Evolutionary conservation across 1,140 invertebrate genomes (phyloP).

Genomic region (Dendroctonus ponderosae): DNA sequence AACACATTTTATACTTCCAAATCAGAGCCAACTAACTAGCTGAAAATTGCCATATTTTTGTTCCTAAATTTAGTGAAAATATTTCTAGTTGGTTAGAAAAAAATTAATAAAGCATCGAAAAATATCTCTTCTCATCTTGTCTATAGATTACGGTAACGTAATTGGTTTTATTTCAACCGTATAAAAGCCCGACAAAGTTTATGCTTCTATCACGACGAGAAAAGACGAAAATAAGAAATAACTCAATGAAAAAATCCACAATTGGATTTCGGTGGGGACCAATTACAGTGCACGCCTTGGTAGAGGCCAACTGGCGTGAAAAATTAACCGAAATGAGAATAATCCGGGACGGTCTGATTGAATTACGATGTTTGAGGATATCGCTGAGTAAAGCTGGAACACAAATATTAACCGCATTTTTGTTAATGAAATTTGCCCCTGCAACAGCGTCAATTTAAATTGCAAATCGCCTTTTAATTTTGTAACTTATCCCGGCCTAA

Average conservation of each 20-base stretch:
- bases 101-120: too few relatives aligned
- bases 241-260: slow-evolving; percentile 16
- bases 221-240: slow-evolving; percentile 13
- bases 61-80: too few relatives aligned
- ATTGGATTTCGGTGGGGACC: slow-evolving; percentile 14
- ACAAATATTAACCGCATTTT: not conserved
- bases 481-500: slow-evolving; percentile 16
- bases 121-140: too few relatives aligned
- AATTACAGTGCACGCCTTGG: slow-evolving; percentile 25
- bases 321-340: slow-evolving; percentile 16
- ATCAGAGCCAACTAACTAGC: too few relatives aligned
- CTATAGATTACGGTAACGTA: too few relatives aligned
- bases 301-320: slow-evolving; percentile 23
- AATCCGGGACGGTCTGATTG: slow-evolving; percentile 13
- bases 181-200: not conserved
- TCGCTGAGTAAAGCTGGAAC: not conserved
- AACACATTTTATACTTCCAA: too few relatives aligned
- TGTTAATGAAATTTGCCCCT: not conserved
- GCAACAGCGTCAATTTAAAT: slow-evolving; percentile 10
- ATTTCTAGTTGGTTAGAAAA: too few relatives aligned
- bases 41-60: too few relatives aligned
- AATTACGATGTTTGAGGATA: slow-evolving; percentile 17
- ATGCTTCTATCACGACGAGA: slow-evolving; percentile 13
- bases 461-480: slow-evolving; percentile 27
- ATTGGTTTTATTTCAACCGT: too few relatives aligned